Evolutionary conservation across 2,797 vertebrate genomes (phyloP).

Genomic region (Mionectes olivaceus): DNA sequence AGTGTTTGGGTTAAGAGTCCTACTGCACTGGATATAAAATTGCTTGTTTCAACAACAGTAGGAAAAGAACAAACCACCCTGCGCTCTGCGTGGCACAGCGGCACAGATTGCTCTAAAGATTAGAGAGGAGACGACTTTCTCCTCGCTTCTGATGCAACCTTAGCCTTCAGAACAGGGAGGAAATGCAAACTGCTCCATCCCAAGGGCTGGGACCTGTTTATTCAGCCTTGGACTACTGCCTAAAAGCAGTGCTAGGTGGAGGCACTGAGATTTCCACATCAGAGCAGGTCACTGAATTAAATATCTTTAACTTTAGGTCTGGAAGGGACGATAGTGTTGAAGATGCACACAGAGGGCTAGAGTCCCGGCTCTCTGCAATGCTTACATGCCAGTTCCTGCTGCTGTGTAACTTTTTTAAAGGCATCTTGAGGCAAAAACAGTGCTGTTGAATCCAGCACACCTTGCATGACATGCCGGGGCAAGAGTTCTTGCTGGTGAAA

Average conservation of each 20-base stretch:
- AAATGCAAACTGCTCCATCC: not conserved
- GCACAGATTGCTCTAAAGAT: slow-evolving; percentile 4
- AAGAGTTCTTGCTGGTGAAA: not conserved
- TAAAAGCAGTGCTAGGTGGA: not conserved
- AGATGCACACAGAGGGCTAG: not conserved
- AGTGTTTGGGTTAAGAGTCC: slow-evolving; percentile 55
- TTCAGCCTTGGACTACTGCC: not conserved
- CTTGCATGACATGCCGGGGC: fast-evolving
- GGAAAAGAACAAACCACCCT: not conserved
- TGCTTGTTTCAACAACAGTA: slow-evolving; percentile 46
- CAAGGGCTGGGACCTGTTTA: not conserved
- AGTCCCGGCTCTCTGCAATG: not conserved
- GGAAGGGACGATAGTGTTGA: not conserved
- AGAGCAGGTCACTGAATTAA: not conserved
- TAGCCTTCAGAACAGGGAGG: not conserved
- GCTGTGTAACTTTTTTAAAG: not conserved
- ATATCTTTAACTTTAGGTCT: not conserved
- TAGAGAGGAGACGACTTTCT: not conserved
- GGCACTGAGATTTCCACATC: not conserved
- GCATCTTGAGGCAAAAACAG: not conserved
- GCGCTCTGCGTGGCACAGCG: not conserved
- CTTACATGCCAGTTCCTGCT: not conserved
- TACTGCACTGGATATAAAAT: slow-evolving; percentile 22
- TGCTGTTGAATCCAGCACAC: not conserved
- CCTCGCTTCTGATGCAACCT: not conserved